Percentiles rank a stretch among this genome's conserved stretches.
These are phyloP conservation scores for Asbolus verrucosus DNA, from an alignment of 1,140 invertebrate species.

Conservation along the genomic window DNA sequence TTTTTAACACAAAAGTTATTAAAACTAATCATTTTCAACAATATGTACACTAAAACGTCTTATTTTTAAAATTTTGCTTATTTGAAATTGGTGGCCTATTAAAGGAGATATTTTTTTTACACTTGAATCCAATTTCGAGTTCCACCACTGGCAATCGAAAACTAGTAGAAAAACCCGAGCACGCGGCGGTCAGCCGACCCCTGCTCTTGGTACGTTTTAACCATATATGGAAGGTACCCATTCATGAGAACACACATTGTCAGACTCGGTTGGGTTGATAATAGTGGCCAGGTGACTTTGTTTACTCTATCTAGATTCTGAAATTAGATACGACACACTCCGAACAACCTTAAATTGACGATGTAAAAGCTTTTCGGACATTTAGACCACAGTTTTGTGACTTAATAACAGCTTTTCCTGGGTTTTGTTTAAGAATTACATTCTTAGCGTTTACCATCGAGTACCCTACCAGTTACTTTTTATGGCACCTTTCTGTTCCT, in stretches of 20 bases:
- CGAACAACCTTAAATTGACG: constrained; percentile 20
- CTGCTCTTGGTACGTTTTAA: background rate
- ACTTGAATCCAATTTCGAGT: too few species aligned
- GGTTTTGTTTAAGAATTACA: background rate
- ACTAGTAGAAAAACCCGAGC: background rate
- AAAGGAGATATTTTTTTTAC: too few species aligned
- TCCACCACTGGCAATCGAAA: too few species aligned
- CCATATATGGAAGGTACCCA: constrained; percentile 31
- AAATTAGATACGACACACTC: constrained; percentile 33
- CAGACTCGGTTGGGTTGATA: constrained; percentile 14
- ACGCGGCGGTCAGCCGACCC: background rate
- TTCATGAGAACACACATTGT: constrained; percentile 37
- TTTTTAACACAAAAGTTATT: too few species aligned
- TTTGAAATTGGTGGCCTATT: too few species aligned
- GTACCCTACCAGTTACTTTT: background rate
- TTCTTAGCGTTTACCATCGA: background rate
- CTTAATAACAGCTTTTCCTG: constrained; percentile 11
- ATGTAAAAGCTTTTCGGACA: constrained; percentile 8
- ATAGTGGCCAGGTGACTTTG: constrained; percentile 38
- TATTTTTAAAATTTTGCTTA: too few species aligned
- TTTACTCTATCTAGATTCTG: constrained; percentile 31
- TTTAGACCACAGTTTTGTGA: constrained; percentile 22
- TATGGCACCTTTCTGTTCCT: background rate
- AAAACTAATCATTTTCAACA: too few species aligned
- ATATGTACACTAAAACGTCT: too few species aligned